Evolutionary conservation across 2,888 invertebrate species (phyloP).

Genomic region (Caenorhabditis macrosperma): DNA sequence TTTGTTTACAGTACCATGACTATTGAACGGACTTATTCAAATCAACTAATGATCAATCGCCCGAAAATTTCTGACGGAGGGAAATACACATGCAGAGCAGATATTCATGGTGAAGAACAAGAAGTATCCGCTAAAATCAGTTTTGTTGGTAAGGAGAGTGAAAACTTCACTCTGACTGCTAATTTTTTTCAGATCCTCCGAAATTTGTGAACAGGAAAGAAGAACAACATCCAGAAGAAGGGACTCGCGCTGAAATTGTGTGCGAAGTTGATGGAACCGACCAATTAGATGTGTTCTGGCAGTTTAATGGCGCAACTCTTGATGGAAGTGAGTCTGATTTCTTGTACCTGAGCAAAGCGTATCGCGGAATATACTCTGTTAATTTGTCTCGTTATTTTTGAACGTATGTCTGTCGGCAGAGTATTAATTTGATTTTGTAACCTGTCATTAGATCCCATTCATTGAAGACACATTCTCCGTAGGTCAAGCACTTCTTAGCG

Average conservation of each 20-base stretch:
- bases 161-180: too few species aligned
- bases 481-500: conserved; percentile 45
- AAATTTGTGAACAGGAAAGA: conserved; percentile 65
- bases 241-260: conserved; percentile 67
- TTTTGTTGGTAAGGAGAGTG: conserved; percentile 65
- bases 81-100: conserved; percentile 64
- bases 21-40: conserved; percentile 64
- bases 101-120: conserved; percentile 59
- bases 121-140: conserved; percentile 62
- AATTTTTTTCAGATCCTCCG: conserved; percentile 70
- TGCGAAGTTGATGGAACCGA: conserved; percentile 68
- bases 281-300: conserved; percentile 71
- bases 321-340: conserved; percentile 64
- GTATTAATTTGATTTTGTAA: conserved; percentile 39
- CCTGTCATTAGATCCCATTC: conserved; percentile 1
- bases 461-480: conserved; percentile 5
- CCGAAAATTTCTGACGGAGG: conserved; percentile 65
- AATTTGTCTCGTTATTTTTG: too few species aligned
- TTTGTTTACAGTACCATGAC: conserved; percentile 68
- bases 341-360: conserved; percentile 10
- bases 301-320: conserved; percentile 68
- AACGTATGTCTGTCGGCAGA: conserved; percentile 6
- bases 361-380: too few species aligned
- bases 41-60: conserved; percentile 68
- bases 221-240: conserved; percentile 74